Conservation (phyloP, 2,888 invertebrate species). For the Sipha maydis region DNA sequence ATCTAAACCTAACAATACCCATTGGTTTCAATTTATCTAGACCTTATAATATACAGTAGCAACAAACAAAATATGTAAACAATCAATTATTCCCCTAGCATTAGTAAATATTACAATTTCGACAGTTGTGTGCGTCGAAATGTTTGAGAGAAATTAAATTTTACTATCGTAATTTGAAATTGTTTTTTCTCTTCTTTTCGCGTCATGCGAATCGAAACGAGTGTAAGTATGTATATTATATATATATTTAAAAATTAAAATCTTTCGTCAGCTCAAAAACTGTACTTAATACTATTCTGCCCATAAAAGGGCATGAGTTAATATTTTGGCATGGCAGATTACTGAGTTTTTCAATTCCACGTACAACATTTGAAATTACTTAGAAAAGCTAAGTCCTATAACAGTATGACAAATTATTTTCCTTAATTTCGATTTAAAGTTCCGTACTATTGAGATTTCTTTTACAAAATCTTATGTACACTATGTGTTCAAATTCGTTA, state of each 20-base stretch:
- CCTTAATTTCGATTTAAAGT: too few relatives aligned
- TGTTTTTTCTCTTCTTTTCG: not conserved
- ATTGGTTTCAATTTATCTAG: not conserved
- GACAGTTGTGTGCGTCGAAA: not conserved
- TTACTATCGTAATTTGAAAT: not conserved
- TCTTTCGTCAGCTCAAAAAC: not conserved
- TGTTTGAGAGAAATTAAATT: not conserved
- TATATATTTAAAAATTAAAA: not conserved
- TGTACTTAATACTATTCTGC: not conserved
- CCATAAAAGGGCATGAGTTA: not conserved
- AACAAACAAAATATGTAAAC: constrained; percentile 33
- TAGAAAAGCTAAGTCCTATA: too few relatives aligned
- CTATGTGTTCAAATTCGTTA: too few relatives aligned
- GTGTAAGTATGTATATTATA: not conserved
- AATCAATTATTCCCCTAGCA: constrained; percentile 6
- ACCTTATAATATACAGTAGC: constrained; percentile 6
- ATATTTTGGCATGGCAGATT: not conserved
- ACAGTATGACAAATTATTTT: too few relatives aligned
- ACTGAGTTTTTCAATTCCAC: not conserved
- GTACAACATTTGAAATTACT: too few relatives aligned
- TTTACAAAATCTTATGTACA: too few relatives aligned
- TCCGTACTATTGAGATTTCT: too few relatives aligned
- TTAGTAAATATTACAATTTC: not conserved
- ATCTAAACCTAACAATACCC: not conserved
- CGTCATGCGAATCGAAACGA: constrained; percentile 13